Evolutionary conservation across 1,140 invertebrate species (phyloP).

Genomic region (Atta colombica): DNA sequence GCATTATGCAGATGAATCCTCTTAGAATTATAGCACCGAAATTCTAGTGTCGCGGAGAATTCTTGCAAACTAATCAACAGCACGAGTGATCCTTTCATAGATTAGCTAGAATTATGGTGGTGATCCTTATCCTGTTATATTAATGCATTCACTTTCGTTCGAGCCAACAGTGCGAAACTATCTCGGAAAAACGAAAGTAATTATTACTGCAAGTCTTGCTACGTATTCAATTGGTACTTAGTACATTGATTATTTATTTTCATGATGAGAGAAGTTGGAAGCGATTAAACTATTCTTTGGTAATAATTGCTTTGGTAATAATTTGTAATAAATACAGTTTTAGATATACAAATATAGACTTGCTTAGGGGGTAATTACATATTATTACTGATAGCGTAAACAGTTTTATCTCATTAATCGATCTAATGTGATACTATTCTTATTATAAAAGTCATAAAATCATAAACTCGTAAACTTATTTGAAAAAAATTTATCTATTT

Average conservation of each 20-base stretch:
- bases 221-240: background rate
- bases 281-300: background rate
- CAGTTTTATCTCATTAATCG: conserved; percentile 13
- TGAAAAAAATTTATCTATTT: background rate
- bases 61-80: conserved; percentile 61
- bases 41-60: conserved; percentile 65
- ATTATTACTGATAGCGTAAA: background rate
- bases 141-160: conserved; percentile 67
- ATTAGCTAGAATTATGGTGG: conserved; percentile 70
- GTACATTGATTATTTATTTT: conserved; percentile 27
- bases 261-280: conserved; percentile 8
- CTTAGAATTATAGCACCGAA: conserved; percentile 60
- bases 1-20: conserved; percentile 32
- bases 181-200: conserved; percentile 63
- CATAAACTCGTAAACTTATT: background rate
- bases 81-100: conserved; percentile 66
- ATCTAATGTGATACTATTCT: background rate
- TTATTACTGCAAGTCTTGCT: conserved; percentile 46
- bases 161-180: conserved; percentile 54
- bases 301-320: conserved; percentile 34
- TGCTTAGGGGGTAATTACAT: background rate
- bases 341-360: conserved; percentile 4
- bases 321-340: conserved; percentile 10
- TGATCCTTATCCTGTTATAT: conserved; percentile 69
- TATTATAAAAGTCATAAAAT: background rate